Evolutionary conservation across 2,113 vertebrate species (phyloP).

Genomic region (Ornithorhynchus anatinus): DNA sequence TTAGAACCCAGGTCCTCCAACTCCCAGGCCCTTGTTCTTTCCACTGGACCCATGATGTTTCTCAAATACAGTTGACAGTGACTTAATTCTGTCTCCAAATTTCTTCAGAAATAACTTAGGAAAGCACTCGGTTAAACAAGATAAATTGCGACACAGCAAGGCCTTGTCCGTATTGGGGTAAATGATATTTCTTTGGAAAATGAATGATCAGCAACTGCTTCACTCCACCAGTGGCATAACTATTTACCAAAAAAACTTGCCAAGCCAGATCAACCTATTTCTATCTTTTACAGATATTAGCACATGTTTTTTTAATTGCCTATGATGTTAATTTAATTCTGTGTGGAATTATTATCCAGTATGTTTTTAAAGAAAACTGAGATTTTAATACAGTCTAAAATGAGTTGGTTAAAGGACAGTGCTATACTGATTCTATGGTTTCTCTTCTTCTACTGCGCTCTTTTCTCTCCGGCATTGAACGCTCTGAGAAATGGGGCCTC

Average conservation of each 20-base stretch:
- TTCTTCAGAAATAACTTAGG: background rate
- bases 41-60: too few relatives aligned
- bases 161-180: background rate
- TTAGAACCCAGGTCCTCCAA: too few relatives aligned
- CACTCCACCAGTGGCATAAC: background rate
- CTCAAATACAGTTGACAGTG: conserved; percentile 12
- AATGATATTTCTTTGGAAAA: background rate
- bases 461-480: background rate
- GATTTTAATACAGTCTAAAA: background rate
- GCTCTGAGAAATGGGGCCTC: background rate
- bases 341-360: background rate
- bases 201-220: background rate
- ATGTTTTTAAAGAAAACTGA: background rate
- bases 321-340: background rate
- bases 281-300: background rate
- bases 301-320: background rate
- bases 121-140: background rate
- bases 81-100: conserved; percentile 4
- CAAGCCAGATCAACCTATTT: background rate
- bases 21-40: too few relatives aligned
- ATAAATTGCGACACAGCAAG: background rate
- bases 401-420: too few relatives aligned
- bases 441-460: background rate
- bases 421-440: background rate
- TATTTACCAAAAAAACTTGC: background rate